Evolutionary conservation across 1,140 invertebrate species (phyloP), one percentile per base, ranked within the genome.

Genomic region (Sycophila sp.): DNA sequence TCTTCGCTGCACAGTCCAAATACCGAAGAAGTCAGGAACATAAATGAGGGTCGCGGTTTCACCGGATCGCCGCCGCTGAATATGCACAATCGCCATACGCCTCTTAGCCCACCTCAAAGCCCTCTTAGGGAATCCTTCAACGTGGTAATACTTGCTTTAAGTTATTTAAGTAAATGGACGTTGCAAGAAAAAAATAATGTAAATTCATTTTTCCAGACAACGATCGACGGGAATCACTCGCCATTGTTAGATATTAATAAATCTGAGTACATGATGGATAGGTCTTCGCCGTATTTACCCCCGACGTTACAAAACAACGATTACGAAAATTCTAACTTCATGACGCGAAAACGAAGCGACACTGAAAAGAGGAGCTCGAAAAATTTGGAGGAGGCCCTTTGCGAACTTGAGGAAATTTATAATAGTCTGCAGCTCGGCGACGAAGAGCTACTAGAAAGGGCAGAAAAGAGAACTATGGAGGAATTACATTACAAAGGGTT

Each of bases 371-470:
- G 88, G 73, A 90, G 90, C 76, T 92, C 92, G 1, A 90, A 89
- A 19, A 95, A 95, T 83, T 87, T 95, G 28, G 94, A 96, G 80
- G 94, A 96, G 76, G 94, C 94, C 47, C 85, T 97, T 7, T 91
- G 92, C 74, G 95, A 97, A 83, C 82, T 97, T 32, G 95, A 97
- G 86, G 92, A 92, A 15, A 96, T 97, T 78, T 96, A 96, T 83
- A 94, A 94, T 75, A 94, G 92, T 73, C 85, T 96, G 22, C 89
- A 91, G 15, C 85, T 96, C 17, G 92, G 91, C 2, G 94, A 96
- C 78, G 94, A 96, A 78, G 93, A 95, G 75, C 84, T 94, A 17
- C 77, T 94, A 19, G 94, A 95, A 73, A 85, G 92, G 76, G 91
- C 92, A 4, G 92, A 95, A 80, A 87, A 92, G 32, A 85, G 93